Percentiles rank a stretch among this genome's conserved stretches.
Evolutionary conservation across 2,888 invertebrate species (phyloP).

Genomic region (Junonia oenone): DNA sequence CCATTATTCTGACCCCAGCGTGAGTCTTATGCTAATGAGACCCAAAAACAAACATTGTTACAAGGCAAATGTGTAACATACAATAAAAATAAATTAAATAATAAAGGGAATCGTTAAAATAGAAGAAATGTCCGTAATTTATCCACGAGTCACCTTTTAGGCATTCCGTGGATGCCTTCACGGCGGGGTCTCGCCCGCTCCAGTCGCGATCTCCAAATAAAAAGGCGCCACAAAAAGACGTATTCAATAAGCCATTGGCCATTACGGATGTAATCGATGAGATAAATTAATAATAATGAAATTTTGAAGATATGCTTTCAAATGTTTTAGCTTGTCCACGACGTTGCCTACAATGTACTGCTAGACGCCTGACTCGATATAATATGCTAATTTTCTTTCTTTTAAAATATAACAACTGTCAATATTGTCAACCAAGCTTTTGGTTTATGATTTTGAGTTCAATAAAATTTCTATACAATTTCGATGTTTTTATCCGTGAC

Average conservation of each 20-base stretch:
- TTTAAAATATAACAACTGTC: background rate
- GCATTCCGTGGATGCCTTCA: slow-evolving; percentile 75
- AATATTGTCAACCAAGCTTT: background rate
- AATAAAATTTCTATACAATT: background rate
- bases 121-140: slow-evolving; percentile 78
- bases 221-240: slow-evolving; percentile 79
- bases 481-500: background rate
- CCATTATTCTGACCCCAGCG: slow-evolving; percentile 60
- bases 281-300: slow-evolving; percentile 75
- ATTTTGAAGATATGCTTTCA: slow-evolving; percentile 48
- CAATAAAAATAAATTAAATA: slow-evolving; percentile 79
- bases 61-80: slow-evolving; percentile 78
- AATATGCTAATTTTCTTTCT: slow-evolving; percentile 1
- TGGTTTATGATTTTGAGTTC: background rate
- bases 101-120: slow-evolving; percentile 79
- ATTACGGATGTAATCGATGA: slow-evolving; percentile 76
- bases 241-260: slow-evolving; percentile 75
- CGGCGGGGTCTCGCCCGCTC: slow-evolving; percentile 70
- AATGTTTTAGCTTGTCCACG: slow-evolving; percentile 8
- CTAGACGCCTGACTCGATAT: background rate
- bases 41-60: slow-evolving; percentile 78
- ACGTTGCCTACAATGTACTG: slow-evolving; percentile 1
- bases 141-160: slow-evolving; percentile 78
- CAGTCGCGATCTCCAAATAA: slow-evolving; percentile 73
- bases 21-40: slow-evolving; percentile 75